Percentiles rank a stretch among this genome's conserved stretches.
Conservation (phyloP, 2,113 vertebrate genomes). For the Clarias batrachus region DNA sequence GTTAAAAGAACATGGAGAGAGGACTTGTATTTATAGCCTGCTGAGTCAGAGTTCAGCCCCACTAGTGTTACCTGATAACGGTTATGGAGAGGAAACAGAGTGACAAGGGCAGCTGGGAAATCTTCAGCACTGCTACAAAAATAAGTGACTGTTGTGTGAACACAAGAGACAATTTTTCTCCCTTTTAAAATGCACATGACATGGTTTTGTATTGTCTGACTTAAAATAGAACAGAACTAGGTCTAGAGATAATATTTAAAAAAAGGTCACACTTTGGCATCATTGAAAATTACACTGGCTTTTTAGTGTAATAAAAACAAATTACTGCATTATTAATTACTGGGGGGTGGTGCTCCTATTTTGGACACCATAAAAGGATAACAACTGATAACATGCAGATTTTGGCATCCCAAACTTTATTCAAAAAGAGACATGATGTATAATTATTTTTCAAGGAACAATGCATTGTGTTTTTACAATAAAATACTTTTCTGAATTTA, state of each 20-base stretch:
- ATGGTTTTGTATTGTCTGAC: constrained; percentile 7
- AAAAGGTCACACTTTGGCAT: background rate
- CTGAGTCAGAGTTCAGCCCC: constrained; percentile 49
- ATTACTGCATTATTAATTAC: background rate
- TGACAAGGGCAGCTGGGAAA: constrained; percentile 52
- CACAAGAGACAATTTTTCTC: constrained; percentile 1
- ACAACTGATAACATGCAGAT: background rate
- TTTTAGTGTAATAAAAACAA: background rate
- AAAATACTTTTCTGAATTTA: constrained; percentile 3
- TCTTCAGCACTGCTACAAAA: constrained; percentile 18
- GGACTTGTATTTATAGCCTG: constrained; percentile 55
- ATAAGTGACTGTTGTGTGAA: background rate
- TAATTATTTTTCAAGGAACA: constrained; percentile 10
- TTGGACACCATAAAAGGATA: background rate
- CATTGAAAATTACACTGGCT: background rate
- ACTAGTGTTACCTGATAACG: constrained; percentile 42
- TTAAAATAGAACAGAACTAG: background rate
- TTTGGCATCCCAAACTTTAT: constrained; percentile 3
- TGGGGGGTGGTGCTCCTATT: background rate
- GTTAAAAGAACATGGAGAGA: constrained; percentile 28
- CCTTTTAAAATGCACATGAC: background rate
- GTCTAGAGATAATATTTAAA: background rate
- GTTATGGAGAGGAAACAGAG: constrained; percentile 6
- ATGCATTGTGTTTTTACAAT: background rate
- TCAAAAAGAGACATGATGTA: constrained; percentile 10